Evolutionary conservation across 2,113 vertebrate species (phyloP).

Genomic region (Pygoscelis adeliae): DNA sequence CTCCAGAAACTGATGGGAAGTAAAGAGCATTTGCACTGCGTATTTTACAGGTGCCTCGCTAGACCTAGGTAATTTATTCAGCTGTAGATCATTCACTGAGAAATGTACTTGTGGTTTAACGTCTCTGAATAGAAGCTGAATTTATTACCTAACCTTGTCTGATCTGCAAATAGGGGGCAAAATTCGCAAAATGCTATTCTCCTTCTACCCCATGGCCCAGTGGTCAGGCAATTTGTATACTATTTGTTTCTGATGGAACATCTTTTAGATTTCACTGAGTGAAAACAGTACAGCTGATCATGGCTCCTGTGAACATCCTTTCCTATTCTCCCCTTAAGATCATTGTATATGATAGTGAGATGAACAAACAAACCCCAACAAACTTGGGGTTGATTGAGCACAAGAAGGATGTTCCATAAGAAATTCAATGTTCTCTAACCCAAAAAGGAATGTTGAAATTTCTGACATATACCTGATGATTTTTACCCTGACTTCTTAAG

Average conservation of each 20-base stretch:
- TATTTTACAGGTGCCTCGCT: not conserved
- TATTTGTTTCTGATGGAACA: not conserved
- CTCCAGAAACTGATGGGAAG: not conserved
- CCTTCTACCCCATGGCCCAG: not conserved
- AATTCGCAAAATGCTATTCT: not conserved
- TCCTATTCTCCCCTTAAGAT: not conserved
- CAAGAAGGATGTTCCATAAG: not conserved
- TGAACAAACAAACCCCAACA: not conserved
- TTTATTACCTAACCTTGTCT: not conserved
- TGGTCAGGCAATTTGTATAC: not conserved
- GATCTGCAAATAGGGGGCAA: not conserved
- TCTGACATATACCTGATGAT: not conserved
- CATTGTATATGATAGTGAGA: not conserved
- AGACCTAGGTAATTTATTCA: not conserved
- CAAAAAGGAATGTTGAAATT: not conserved
- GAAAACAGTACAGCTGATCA: not conserved
- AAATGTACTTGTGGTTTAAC: not conserved
- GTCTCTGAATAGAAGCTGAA: not conserved
- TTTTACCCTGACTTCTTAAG: not conserved
- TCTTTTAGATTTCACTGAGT: not conserved
- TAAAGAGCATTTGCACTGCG: not conserved
- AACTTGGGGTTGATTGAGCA: not conserved
- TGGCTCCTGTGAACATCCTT: not conserved
- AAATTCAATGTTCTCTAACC: not conserved
- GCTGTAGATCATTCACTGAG: conserved; percentile 33